phyloP scores from a whole-genome alignment of 2,113 vertebrate genomes.

The Eupsittula cactorum region DNA sequence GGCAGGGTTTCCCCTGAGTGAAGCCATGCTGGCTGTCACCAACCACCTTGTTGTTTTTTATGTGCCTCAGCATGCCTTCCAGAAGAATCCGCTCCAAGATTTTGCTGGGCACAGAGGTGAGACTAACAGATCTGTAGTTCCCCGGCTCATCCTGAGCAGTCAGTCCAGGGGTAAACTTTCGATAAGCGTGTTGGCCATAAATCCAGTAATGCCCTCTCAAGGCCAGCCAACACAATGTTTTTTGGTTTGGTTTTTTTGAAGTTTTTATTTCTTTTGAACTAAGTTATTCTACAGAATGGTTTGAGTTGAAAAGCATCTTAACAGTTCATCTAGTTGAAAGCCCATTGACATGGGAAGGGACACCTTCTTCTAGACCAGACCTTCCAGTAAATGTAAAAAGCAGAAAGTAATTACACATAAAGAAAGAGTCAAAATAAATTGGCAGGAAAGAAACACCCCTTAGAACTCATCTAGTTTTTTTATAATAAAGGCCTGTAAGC shows the following conservation, averaged over 20 bases:
- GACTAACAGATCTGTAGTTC: too few relatives aligned
- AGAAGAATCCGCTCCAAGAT: too few relatives aligned
- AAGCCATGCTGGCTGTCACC: too few relatives aligned
- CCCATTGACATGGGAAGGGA: not conserved
- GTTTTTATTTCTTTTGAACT: not conserved
- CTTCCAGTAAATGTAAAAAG: not conserved
- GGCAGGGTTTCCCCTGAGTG: too few relatives aligned
- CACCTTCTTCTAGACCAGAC: not conserved
- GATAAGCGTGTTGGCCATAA: not conserved
- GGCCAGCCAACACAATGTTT: not conserved
- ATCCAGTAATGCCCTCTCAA: not conserved
- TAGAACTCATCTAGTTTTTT: not conserved
- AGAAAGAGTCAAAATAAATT: not conserved
- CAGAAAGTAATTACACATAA: not conserved
- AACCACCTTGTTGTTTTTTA: too few relatives aligned
- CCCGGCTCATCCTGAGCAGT: not conserved
- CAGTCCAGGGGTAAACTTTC: not conserved
- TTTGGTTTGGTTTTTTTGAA: not conserved
- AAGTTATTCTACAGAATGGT: not conserved
- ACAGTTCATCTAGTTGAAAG: not conserved
- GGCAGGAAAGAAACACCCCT: not conserved
- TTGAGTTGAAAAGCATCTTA: not conserved
- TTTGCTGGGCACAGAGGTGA: too few relatives aligned
- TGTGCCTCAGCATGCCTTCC: too few relatives aligned
- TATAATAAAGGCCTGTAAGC: not conserved